phyloP scores from a whole-genome alignment of 2,113 vertebrate genomes.

The Orientallactaga bullata region DNA sequence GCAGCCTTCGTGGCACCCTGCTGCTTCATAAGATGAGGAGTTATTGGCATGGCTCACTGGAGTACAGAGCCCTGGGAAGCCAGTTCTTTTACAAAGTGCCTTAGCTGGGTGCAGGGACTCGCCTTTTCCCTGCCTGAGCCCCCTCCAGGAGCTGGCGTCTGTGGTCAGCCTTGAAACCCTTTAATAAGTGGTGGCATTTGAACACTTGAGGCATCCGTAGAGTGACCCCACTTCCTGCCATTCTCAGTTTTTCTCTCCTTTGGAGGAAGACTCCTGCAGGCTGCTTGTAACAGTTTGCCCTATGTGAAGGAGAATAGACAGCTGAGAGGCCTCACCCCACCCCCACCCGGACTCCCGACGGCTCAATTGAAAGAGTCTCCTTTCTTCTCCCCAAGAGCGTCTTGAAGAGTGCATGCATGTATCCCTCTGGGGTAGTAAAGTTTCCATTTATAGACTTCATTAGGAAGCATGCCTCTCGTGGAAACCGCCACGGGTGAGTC shows the following conservation, averaged over 20 bases:
- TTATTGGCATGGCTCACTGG: conserved; percentile 26
- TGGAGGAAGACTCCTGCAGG: not conserved
- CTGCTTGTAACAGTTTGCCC: not conserved
- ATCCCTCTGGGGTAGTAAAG: conserved; percentile 36
- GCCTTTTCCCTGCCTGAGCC: not conserved
- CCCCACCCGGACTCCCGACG: not conserved
- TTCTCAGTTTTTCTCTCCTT: not conserved
- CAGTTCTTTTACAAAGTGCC: conserved; percentile 8
- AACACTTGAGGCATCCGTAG: not conserved
- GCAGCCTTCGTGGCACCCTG: not conserved
- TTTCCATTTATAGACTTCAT: conserved; percentile 54
- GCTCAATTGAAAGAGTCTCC: conserved; percentile 20
- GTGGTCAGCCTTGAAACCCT: conserved; percentile 46
- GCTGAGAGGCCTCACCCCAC: not conserved
- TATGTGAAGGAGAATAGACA: not conserved
- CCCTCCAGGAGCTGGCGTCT: conserved; percentile 33
- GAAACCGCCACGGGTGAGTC: not conserved
- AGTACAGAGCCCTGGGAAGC: conserved; percentile 24
- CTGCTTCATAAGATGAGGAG: not conserved
- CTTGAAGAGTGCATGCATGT: conserved; percentile 48
- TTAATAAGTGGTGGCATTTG: conserved; percentile 28
- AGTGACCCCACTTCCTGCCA: not conserved
- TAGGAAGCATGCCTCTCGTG: not conserved
- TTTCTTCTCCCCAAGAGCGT: not conserved
- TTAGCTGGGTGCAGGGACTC: not conserved